Conservation (phyloP, 2,888 invertebrate species). For the Notodonta dromedarius region DNA sequence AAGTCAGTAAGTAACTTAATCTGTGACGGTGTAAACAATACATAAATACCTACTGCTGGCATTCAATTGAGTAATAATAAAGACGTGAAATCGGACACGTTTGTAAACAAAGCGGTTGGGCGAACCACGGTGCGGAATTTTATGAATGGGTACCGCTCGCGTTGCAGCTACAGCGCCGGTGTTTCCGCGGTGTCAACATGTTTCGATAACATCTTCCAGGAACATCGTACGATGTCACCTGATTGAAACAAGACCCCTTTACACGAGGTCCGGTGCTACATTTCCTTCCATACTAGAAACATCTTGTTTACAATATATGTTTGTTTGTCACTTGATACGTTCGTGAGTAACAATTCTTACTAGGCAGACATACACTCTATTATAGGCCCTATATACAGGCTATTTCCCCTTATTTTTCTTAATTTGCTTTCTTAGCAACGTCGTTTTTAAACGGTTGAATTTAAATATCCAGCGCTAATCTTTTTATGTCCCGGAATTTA, state of each 20-base stretch:
- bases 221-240: slow-evolving; percentile 34
- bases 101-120: slow-evolving; percentile 54
- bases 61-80: slow-evolving; percentile 14
- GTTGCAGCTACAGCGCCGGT: slow-evolving; percentile 51
- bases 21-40: slow-evolving; percentile 21
- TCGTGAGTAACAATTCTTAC: no score
- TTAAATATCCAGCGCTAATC: no score
- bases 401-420: no score
- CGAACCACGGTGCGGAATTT: slow-evolving; percentile 47
- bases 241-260: slow-evolving; percentile 30
- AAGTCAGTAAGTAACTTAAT: not conserved
- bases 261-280: slow-evolving; percentile 12
- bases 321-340: not conserved
- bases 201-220: slow-evolving; percentile 24
- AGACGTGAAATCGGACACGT: slow-evolving; percentile 24
- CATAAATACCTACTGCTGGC: not conserved
- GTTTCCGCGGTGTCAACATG: slow-evolving; percentile 40
- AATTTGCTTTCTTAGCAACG: no score
- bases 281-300: not conserved
- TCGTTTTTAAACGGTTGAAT: no score
- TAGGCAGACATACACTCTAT: no score
- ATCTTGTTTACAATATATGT: not conserved
- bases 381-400: no score
- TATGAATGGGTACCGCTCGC: slow-evolving; percentile 68
- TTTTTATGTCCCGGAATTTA: no score